Evolutionary conservation across 2,113 vertebrate species (phyloP).

Genomic region (Prunella fulvescens): DNA sequence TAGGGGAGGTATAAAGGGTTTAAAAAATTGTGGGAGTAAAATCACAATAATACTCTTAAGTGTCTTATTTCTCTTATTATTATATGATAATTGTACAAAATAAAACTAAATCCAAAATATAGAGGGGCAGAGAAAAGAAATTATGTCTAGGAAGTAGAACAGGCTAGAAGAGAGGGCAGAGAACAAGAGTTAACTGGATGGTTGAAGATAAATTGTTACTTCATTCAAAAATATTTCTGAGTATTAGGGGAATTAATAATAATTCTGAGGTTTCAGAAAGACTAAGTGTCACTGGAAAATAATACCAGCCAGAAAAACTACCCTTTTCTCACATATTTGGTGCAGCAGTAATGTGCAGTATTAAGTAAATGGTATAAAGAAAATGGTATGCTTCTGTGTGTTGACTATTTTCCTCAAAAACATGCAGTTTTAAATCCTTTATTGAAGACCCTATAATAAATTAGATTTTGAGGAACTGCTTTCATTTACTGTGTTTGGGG

Average conservation of each 20-base stretch:
- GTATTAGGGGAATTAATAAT: background rate
- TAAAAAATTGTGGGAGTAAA: background rate
- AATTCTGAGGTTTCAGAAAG: background rate
- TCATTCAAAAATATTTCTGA: background rate
- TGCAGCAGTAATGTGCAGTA: background rate
- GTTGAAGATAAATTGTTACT: background rate
- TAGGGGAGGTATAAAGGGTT: background rate
- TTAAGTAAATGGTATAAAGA: background rate
- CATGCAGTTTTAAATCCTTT: background rate
- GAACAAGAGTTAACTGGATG: background rate
- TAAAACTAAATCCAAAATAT: background rate
- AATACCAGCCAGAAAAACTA: background rate
- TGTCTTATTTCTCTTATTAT: background rate
- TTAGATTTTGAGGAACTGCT: background rate
- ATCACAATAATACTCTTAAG: background rate
- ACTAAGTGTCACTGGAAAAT: background rate
- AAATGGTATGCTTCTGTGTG: background rate
- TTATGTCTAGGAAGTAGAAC: background rate
- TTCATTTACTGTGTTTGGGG: background rate
- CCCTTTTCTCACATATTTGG: background rate
- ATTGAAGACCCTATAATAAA: background rate
- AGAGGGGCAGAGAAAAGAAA: background rate
- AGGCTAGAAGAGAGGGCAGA: background rate
- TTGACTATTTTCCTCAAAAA: background rate
- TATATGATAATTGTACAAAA: background rate